These are phyloP conservation scores for Peromyscus californicus DNA, from an alignment of 2,113 vertebrate species.

Conservation along the genomic window DNA sequence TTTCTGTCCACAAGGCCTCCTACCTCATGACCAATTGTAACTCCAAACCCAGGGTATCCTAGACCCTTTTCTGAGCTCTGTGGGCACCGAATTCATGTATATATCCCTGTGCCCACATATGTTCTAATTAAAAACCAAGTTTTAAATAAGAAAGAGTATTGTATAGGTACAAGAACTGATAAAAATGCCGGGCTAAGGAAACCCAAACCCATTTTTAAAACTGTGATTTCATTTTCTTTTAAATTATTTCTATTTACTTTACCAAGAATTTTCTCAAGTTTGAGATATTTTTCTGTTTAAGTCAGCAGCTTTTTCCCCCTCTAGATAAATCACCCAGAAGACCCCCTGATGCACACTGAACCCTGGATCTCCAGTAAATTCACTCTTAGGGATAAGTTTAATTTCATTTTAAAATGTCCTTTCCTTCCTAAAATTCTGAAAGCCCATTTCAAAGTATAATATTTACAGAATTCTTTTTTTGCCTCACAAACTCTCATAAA, in stretches of 20 bases:
- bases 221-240: background rate
- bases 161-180: background rate
- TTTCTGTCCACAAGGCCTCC: too few species aligned
- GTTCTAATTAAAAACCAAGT: too few species aligned
- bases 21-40: background rate
- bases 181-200: background rate
- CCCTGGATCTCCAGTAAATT: background rate
- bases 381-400: background rate
- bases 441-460: constrained; percentile 9
- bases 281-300: background rate
- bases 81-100: background rate
- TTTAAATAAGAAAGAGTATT: background rate
- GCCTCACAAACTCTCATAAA: background rate
- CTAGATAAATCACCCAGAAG: background rate
- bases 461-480: background rate
- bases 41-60: background rate
- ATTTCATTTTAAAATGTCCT: background rate
- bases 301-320: background rate
- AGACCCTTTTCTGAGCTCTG: background rate
- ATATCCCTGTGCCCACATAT: background rate
- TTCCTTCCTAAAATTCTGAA: background rate
- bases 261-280: background rate
- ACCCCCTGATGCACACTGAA: background rate
- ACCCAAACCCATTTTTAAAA: background rate
- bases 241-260: background rate